Evolutionary conservation across 2,888 invertebrate species (phyloP), one percentile per base, ranked within the genome.

Genomic region (Megaustenia siamemsis): DNA sequence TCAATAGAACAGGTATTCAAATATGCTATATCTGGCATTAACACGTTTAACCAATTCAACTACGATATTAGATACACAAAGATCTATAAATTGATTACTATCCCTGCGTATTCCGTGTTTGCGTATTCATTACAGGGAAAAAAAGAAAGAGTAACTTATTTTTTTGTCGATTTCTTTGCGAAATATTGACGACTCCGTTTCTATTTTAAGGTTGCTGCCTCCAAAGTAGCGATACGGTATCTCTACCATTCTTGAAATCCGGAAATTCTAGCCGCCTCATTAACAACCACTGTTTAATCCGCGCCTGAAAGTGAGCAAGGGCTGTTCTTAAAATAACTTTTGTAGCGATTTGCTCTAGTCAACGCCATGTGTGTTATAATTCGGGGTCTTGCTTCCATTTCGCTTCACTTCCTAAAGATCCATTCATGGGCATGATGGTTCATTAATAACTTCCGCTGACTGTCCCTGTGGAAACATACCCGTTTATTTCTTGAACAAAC

Each of bases 371-470:
- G 49, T 75, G 75, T 75, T 3, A 10, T 8, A 53, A 21, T 32
- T 32, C 32, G 28, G 49, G 53, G 49, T 21, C 75, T 53, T 24
- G 35, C 35, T 49, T 53, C 49, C 15, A 12, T 21, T 75, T 49
- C 75, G 49, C 32, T 1, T 18, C 35, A 32, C 53, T 75, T 53
- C 75, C 53, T 53, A 53, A 18, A 0, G 21, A 53, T 53, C 75
- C 10, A 35, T 53, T 75, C 21, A 12, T 75, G 53, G 53, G 6
- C 53, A 49, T 8, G 75, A 75, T 75, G 53, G 32, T 35, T 75
- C 75, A 35, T 75, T 75, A 75, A 53, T 75, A 32, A 75, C 75
- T 75, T 75, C 75, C 75, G 53, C 53, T 32, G 53, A 32, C 15
- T 10, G 75, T 38, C 71, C 45, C 43, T n/a, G 43, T 12, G 71